Conservation (phyloP, 2,797 vertebrate species). For the Urosaurus nigricauda region DNA sequence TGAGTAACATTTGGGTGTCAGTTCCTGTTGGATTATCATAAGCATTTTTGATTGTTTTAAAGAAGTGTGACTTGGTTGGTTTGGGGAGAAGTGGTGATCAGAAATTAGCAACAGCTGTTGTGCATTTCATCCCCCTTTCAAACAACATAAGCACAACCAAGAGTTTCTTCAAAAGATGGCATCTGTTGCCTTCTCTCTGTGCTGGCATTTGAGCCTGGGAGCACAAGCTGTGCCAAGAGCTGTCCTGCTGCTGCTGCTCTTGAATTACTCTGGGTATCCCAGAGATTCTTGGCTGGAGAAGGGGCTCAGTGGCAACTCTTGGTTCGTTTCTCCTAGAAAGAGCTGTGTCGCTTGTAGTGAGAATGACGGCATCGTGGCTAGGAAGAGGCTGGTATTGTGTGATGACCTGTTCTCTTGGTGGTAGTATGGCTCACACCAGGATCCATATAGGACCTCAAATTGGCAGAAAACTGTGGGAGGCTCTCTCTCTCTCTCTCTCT, state of each 20-base stretch:
- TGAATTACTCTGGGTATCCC: conserved; percentile 15
- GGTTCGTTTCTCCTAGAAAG: background rate
- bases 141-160: conserved; percentile 14
- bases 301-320: background rate
- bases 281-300: conserved; percentile 4
- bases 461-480: background rate
- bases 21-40: background rate
- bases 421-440: background rate
- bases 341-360: background rate
- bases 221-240: conserved; percentile 2
- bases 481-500: background rate
- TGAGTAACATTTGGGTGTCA: background rate
- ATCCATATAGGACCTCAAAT: background rate
- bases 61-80: background rate
- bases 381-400: background rate
- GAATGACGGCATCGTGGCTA: background rate
- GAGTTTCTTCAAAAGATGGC: conserved; percentile 35
- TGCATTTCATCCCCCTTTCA: conserved; percentile 16
- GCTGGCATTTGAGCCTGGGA: conserved; percentile 30
- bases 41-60: conserved; percentile 26
- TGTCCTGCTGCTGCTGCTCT: background rate
- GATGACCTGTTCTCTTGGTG: background rate
- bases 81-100: background rate
- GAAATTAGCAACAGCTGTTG: conserved; percentile 22
- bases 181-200: conserved; percentile 29